phyloP scores from a whole-genome alignment of 1,140 invertebrate species.

The Gryon sp. region DNA sequence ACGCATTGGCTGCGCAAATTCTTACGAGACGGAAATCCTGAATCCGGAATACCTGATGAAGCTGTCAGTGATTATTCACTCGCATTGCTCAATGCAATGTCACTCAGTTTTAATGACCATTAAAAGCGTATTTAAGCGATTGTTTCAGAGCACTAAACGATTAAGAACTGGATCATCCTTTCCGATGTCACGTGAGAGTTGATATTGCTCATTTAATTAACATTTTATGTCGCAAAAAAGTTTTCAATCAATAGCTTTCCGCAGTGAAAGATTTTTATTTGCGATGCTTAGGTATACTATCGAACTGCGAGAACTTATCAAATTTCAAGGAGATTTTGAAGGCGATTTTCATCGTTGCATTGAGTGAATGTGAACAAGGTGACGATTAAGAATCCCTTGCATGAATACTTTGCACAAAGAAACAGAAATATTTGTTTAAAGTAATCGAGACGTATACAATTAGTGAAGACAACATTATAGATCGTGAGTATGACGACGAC shows the following conservation, averaged over 20 bases:
- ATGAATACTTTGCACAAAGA: background rate
- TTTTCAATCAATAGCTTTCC: slow-evolving; percentile 14
- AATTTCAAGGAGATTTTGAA: too few species aligned
- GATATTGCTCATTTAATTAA: slow-evolving; percentile 58
- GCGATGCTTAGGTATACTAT: slow-evolving; percentile 17
- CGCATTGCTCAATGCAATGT: slow-evolving; percentile 26
- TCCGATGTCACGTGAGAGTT: slow-evolving; percentile 16
- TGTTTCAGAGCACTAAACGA: too few species aligned
- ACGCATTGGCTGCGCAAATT: slow-evolving; percentile 26
- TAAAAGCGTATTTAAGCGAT: too few species aligned
- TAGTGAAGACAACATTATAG: background rate
- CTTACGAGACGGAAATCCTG: slow-evolving; percentile 14
- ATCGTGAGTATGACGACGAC: background rate
- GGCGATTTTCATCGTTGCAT: slow-evolving; percentile 5
- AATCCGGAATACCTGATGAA: slow-evolving; percentile 18
- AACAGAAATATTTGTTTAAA: slow-evolving; percentile 1
- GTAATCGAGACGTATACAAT: background rate
- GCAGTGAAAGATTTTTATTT: slow-evolving; percentile 48
- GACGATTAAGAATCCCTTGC: background rate
- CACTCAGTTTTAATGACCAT: slow-evolving; percentile 34
- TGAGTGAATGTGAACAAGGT: slow-evolving; percentile 4
- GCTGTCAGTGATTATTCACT: slow-evolving; percentile 27
- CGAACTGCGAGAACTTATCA: background rate
- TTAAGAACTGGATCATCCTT: background rate
- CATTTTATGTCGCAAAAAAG: slow-evolving; percentile 29